Evolutionary conservation across 2,113 vertebrate genomes (phyloP).

Genomic region (Ciconia maguari): DNA sequence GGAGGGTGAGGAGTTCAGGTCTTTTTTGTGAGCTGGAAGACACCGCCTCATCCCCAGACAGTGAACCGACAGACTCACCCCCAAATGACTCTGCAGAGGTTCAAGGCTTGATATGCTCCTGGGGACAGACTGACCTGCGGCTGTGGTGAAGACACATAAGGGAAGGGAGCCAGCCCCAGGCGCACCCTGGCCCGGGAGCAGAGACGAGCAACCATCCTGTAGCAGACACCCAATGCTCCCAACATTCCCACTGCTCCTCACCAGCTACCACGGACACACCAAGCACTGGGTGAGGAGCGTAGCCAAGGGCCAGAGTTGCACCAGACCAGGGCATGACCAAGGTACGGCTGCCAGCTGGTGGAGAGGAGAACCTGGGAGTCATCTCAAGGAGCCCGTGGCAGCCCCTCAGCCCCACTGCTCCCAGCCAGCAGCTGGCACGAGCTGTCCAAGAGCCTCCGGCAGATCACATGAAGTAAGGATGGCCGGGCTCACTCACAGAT

Average conservation of each 20-base stretch:
- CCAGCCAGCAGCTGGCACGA: not conserved
- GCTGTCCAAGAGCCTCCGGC: not conserved
- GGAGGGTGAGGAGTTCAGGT: not conserved
- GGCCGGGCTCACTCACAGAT: not conserved
- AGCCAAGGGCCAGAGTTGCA: not conserved
- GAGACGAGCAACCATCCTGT: not conserved
- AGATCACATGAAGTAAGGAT: not conserved
- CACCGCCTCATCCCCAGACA: not conserved
- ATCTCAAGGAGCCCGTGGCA: not conserved
- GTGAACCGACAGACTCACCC: not conserved
- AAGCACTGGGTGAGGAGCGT: not conserved
- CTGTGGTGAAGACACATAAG: not conserved
- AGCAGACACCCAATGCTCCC: not conserved
- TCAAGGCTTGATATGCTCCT: not conserved
- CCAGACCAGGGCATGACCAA: not conserved
- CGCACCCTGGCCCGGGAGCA: not conserved
- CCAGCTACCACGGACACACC: not conserved
- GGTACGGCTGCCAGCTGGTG: not conserved
- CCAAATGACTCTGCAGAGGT: not conserved
- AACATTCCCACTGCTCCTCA: not conserved
- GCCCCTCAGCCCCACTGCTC: not conserved
- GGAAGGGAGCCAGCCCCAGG: not conserved
- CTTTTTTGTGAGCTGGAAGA: not conserved
- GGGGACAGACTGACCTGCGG: not conserved
- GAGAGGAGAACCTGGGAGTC: not conserved